A percentile compares a stretch with the other conserved stretches of the same genome.
These are phyloP conservation scores for Eupithecia pulchellata DNA, from an alignment of 2,888 invertebrate species.

Conservation along the genomic window DNA sequence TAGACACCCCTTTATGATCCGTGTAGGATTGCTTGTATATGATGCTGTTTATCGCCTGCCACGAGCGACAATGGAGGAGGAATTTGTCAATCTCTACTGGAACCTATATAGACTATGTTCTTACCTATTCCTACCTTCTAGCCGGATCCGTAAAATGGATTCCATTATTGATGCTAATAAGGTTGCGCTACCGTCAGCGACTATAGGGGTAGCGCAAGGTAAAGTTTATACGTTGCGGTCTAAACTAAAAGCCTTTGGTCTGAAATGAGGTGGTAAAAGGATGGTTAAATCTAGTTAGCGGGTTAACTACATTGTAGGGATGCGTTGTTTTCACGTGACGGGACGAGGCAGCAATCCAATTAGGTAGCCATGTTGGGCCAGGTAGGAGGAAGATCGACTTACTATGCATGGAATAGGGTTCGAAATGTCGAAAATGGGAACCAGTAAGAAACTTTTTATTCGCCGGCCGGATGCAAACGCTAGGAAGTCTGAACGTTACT, in stretches of 20 bases:
- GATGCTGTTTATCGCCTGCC: slow-evolving; percentile 30
- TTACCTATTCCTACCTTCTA: background rate
- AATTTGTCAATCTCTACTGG: background rate
- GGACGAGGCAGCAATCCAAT: slow-evolving; percentile 5
- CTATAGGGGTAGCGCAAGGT: slow-evolving; percentile 16
- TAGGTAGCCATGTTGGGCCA: background rate
- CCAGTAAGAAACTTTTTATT: background rate
- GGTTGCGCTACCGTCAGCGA: background rate
- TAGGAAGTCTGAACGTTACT: background rate
- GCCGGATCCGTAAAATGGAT: background rate
- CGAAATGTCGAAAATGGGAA: background rate
- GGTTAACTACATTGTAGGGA: slow-evolving; percentile 16
- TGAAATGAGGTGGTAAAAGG: slow-evolving; percentile 22
- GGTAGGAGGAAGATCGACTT: background rate
- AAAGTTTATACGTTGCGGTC: slow-evolving; percentile 16
- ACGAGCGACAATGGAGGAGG: slow-evolving; percentile 15
- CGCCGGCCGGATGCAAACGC: background rate
- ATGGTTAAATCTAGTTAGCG: slow-evolving; percentile 24
- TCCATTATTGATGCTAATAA: background rate
- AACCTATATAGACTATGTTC: background rate
- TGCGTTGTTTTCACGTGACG: slow-evolving; percentile 13
- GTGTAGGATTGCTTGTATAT: slow-evolving; percentile 35
- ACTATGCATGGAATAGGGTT: background rate
- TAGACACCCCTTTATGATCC: slow-evolving; percentile 41
- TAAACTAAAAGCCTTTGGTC: slow-evolving; percentile 23